phyloP scores from a whole-genome alignment of 1,140 invertebrate species.

The Halesus radiatus region DNA sequence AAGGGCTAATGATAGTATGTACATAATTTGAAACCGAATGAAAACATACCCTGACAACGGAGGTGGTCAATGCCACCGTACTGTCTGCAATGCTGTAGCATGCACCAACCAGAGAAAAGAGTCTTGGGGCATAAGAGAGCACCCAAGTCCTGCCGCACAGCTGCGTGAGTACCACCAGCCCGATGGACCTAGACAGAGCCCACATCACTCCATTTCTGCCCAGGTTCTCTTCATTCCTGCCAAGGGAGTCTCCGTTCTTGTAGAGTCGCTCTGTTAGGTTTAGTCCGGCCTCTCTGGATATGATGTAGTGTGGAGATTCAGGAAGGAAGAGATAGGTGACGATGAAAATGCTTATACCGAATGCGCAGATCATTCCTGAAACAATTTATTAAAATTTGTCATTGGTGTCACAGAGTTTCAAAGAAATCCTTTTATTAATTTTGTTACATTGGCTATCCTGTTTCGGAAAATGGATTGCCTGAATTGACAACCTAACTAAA shows the following conservation, averaged over 20 bases:
- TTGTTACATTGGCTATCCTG: too few species aligned
- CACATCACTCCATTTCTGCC: not conserved
- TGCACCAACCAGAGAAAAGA: slow-evolving; percentile 29
- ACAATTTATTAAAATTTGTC: not conserved
- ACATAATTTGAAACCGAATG: not conserved
- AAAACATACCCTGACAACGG: slow-evolving; percentile 25
- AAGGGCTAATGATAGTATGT: too few species aligned
- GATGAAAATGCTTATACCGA: slow-evolving; percentile 30
- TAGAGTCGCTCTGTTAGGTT: slow-evolving; percentile 15
- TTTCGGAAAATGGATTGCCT: too few species aligned
- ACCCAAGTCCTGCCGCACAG: slow-evolving; percentile 34
- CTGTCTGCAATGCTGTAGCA: slow-evolving; percentile 29
- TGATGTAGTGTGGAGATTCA: slow-evolving; percentile 28
- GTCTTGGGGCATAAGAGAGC: slow-evolving; percentile 19
- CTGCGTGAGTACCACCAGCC: slow-evolving; percentile 14
- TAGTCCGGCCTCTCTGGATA: slow-evolving; percentile 17
- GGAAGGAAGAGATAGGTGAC: slow-evolving; percentile 35
- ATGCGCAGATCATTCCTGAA: slow-evolving; percentile 34
- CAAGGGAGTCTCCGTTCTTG: not conserved
- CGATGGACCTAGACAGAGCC: not conserved
- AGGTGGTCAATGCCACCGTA: slow-evolving; percentile 12
- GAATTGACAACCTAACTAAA: too few species aligned
- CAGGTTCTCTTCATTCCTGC: not conserved
- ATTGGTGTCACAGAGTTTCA: too few species aligned
- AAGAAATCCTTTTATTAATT: too few species aligned